A percentile compares a stretch with the other conserved stretches of the same genome.
These are phyloP conservation scores for Aptenodytes forsteri DNA, from an alignment of 2,113 vertebrate species.

Conservation along the genomic window DNA sequence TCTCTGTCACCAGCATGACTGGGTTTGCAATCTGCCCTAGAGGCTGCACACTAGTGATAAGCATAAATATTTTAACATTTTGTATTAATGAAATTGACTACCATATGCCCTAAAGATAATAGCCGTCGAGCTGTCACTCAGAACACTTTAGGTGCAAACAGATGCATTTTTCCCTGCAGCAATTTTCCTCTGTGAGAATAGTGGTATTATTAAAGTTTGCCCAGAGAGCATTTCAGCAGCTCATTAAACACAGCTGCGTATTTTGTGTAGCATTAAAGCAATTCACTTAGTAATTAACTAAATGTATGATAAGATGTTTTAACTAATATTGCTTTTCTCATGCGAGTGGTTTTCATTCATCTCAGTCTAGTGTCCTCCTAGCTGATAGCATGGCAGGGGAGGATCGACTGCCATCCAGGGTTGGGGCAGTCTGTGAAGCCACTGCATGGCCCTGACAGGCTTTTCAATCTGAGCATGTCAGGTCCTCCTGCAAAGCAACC, in stretches of 20 bases:
- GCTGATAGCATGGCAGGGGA: background rate
- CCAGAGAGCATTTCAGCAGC: constrained; percentile 44
- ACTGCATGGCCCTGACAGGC: background rate
- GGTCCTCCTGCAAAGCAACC: background rate
- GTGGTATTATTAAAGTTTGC: background rate
- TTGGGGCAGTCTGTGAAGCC: background rate
- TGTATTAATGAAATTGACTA: background rate
- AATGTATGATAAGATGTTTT: constrained; percentile 5
- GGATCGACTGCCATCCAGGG: rapidly evolving
- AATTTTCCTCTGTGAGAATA: background rate
- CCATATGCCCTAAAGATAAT: background rate
- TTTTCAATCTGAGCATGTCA: background rate
- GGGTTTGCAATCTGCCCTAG: background rate
- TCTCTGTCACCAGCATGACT: background rate
- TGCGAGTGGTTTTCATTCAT: background rate
- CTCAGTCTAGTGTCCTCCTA: background rate
- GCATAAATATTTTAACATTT: constrained; percentile 22
- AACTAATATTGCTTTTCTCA: background rate
- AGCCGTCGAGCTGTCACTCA: background rate
- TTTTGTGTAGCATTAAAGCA: constrained; percentile 27
- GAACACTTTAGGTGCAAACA: background rate
- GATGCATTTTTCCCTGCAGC: constrained; percentile 17
- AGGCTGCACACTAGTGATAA: background rate
- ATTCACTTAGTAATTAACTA: constrained; percentile 50
- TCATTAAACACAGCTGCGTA: constrained; percentile 44